Percentiles rank a stretch among this genome's conserved stretches.
Evolutionary conservation across 2,888 invertebrate species (phyloP).

Genomic region (Dichetophora obliterata): DNA sequence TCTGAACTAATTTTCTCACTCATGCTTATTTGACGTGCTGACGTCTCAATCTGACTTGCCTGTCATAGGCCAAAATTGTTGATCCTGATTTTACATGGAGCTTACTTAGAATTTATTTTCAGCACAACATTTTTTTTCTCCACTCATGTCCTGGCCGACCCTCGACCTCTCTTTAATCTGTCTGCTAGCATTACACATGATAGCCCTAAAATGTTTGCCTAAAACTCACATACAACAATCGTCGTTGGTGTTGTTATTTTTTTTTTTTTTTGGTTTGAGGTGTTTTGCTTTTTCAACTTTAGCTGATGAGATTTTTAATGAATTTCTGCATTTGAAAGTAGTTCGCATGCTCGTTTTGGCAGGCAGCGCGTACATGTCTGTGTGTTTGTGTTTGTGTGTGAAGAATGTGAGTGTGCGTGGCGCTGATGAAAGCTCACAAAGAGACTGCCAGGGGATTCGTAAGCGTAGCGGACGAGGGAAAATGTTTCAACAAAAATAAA

Average conservation of each 20-base stretch:
- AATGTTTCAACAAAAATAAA: conserved; percentile 31
- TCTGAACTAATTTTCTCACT: too few species aligned
- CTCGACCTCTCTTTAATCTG: too few species aligned
- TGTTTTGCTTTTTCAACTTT: conserved; percentile 16
- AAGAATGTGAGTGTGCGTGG: not conserved
- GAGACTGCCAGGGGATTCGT: conserved; percentile 19
- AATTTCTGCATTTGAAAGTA: conserved; percentile 40
- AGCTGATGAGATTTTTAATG: conserved; percentile 39
- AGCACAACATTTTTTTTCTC: too few species aligned
- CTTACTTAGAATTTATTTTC: too few species aligned
- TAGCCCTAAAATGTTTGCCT: too few species aligned
- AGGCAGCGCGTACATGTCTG: not conserved
- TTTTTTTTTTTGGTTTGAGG: not conserved
- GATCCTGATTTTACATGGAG: too few species aligned
- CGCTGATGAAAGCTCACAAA: conserved; percentile 6
- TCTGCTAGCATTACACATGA: too few species aligned
- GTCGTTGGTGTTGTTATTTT: conserved; percentile 40
- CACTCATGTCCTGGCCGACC: too few species aligned
- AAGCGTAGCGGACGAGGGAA: not conserved
- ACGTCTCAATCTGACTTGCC: too few species aligned
- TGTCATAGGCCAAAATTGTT: too few species aligned
- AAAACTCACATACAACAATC: not conserved
- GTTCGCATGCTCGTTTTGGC: not conserved
- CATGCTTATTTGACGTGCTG: too few species aligned
- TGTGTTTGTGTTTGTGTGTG: not conserved